phyloP scores from a whole-genome alignment of 2,797 vertebrate genomes.

The Protosalanx chinensis region DNA sequence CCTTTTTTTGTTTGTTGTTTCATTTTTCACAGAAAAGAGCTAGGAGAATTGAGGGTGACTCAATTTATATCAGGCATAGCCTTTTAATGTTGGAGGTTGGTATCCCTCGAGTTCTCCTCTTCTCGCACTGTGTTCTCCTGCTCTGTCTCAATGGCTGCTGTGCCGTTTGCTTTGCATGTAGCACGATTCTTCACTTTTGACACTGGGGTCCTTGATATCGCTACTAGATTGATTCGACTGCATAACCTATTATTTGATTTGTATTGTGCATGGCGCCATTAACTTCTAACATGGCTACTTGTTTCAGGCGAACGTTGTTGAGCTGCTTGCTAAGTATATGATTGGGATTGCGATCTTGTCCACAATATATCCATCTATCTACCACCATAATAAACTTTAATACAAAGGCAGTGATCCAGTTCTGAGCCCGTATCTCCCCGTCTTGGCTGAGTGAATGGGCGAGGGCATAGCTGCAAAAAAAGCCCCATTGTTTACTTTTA shows the following conservation, averaged over 20 bases:
- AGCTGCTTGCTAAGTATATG: conserved; percentile 25
- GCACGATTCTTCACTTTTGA: conserved; percentile 45
- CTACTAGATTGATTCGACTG: conserved; percentile 27
- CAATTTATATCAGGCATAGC: conserved; percentile 99
- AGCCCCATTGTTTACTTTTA: neutral
- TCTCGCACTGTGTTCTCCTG: conserved; percentile 53
- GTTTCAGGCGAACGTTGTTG: conserved; percentile 62
- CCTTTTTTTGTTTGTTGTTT: conserved; percentile 56
- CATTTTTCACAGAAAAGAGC: conserved; percentile 92
- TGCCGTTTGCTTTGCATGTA: conserved; percentile 64
- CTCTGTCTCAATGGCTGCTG: conserved; percentile 52
- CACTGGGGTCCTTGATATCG: conserved; percentile 20
- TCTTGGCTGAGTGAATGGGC: neutral
- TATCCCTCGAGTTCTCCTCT: conserved; percentile 59
- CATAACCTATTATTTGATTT: conserved; percentile 1
- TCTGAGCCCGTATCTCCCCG: neutral
- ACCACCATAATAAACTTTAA: neutral
- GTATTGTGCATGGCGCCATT: conserved; percentile 30
- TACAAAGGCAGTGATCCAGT: neutral
- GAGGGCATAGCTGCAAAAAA: neutral
- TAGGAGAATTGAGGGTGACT: conserved; percentile 98
- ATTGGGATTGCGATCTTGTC: conserved; percentile 5
- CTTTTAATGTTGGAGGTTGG: conserved; percentile 99
- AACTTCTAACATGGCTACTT: conserved; percentile 37
- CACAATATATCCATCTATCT: neutral